These are phyloP conservation scores for Nephila pilipes DNA, from an alignment of 1,140 invertebrate species.

Conservation along the genomic window DNA sequence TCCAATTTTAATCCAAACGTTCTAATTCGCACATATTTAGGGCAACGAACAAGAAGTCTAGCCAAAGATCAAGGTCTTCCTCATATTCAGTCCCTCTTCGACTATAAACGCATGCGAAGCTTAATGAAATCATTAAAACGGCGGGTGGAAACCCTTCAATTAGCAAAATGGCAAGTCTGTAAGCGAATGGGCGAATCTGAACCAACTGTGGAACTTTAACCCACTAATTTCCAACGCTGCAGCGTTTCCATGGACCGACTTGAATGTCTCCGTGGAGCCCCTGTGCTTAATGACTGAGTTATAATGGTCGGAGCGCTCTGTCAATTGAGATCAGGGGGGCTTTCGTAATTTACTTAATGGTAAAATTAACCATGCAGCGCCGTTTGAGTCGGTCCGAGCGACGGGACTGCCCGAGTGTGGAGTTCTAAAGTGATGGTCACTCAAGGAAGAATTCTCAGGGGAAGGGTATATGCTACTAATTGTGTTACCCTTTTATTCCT, in stretches of 20 bases:
- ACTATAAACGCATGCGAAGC: slow-evolving; percentile 24
- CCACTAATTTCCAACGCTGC: slow-evolving; percentile 13
- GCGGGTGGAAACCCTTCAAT: slow-evolving; percentile 48
- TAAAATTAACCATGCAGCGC: slow-evolving; percentile 52
- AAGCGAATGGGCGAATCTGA: background rate
- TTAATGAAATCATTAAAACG: slow-evolving; percentile 69
- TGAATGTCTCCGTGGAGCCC: background rate
- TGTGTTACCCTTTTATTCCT: no score
- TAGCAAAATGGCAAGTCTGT: slow-evolving; percentile 50
- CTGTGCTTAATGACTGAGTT: slow-evolving; percentile 56
- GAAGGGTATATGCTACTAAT: no score
- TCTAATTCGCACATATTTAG: no score
- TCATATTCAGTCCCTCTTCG: slow-evolving; percentile 17
- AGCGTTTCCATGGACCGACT: background rate
- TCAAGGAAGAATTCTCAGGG: background rate
- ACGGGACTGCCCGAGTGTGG: background rate
- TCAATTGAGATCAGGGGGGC: slow-evolving; percentile 63
- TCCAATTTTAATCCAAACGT: no score
- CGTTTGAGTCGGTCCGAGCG: background rate
- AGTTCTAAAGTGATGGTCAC: background rate
- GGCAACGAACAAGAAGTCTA: no score
- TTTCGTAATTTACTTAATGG: slow-evolving; percentile 69
- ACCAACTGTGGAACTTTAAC: slow-evolving; percentile 11
- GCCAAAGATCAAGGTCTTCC: background rate
- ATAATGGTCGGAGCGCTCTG: slow-evolving; percentile 51